Conservation (phyloP, 2,113 vertebrate genomes). For the Ariopsis seemanni region DNA sequence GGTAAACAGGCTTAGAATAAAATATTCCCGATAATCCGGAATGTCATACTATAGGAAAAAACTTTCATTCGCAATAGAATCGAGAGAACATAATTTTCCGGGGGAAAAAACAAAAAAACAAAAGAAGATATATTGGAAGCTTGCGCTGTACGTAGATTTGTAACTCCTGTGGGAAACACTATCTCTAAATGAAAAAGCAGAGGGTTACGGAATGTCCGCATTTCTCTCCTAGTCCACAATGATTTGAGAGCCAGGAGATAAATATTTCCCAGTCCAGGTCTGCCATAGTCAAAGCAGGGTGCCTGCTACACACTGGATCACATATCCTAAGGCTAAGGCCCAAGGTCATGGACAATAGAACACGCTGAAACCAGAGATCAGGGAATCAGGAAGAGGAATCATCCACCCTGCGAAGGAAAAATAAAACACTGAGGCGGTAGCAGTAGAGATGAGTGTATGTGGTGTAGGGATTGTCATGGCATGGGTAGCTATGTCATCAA, state of each 20-base stretch:
- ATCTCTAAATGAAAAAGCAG: constrained; percentile 20
- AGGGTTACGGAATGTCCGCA: constrained; percentile 3
- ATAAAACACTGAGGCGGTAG: constrained; percentile 14
- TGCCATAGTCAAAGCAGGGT: constrained; percentile 41
- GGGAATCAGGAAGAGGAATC: constrained; percentile 23
- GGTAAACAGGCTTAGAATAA: too few species aligned
- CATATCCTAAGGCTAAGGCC: constrained; percentile 57
- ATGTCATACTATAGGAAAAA: neutral
- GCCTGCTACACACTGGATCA: constrained; percentile 65
- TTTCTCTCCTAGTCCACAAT: neutral
- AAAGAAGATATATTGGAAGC: constrained; percentile 7
- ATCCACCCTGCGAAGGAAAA: constrained; percentile 2
- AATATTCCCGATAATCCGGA: neutral
- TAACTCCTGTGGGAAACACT: neutral
- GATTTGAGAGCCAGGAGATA: constrained; percentile 33
- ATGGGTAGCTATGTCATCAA: constrained; percentile 52
- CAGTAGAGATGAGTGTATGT: neutral
- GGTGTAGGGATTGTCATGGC: neutral
- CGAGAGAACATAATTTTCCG: neutral
- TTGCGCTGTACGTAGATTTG: neutral
- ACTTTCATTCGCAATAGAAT: neutral
- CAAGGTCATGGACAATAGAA: constrained; percentile 50
- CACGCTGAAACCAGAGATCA: constrained; percentile 50
- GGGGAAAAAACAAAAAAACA: neutral
- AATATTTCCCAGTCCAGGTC: constrained; percentile 31